These are phyloP conservation scores for Cossypha polioptera DNA, from an alignment of 2,797 vertebrate genomes.

Conservation along the genomic window DNA sequence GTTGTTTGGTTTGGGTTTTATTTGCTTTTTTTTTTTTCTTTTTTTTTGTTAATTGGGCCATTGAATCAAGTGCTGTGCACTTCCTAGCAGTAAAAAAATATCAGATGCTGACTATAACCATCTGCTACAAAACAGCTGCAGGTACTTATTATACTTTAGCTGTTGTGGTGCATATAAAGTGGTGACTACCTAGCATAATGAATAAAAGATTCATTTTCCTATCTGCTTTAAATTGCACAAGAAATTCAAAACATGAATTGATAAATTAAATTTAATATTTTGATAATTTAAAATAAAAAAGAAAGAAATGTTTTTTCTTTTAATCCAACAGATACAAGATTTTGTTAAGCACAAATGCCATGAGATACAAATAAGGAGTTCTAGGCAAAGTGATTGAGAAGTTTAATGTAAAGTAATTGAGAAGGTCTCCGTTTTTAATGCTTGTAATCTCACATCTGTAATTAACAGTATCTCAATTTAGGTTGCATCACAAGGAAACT, in stretches of 20 bases:
- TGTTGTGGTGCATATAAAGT: slow-evolving; percentile 11
- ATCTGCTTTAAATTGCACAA: neutral
- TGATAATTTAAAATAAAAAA: neutral
- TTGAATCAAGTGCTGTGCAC: neutral
- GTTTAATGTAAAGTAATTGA: neutral
- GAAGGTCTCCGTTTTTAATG: neutral
- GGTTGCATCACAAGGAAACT: neutral
- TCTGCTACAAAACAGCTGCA: slow-evolving; percentile 59
- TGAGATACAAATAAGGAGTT: neutral
- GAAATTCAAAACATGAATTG: neutral
- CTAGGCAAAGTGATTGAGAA: neutral
- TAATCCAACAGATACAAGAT: neutral
- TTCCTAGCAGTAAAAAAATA: neutral
- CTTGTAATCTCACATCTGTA: neutral
- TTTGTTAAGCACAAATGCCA: neutral
- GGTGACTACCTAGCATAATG: neutral
- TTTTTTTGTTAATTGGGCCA: neutral
- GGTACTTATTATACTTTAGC: slow-evolving; percentile 18
- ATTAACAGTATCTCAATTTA: neutral
- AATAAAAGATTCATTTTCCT: neutral
- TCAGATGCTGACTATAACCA: slow-evolving; percentile 21
- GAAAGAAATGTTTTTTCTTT: neutral
- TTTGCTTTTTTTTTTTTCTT: neutral
- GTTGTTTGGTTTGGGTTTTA: neutral
- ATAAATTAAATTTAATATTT: neutral